Conservation (phyloP, 2,888 invertebrate species). For the Entomobrya multifasciata region DNA sequence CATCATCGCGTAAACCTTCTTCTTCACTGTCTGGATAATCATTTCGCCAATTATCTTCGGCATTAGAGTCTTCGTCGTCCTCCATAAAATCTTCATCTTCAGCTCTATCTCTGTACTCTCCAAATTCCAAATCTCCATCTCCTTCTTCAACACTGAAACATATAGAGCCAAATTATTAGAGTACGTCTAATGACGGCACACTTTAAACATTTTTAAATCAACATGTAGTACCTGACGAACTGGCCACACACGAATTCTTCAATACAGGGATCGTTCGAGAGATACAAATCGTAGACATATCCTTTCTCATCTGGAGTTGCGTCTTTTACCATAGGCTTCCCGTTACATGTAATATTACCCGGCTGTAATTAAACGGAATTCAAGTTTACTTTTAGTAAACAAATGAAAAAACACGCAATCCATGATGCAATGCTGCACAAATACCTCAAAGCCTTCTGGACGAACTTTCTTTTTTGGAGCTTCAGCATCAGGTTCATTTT, state of each 20-base stretch:
- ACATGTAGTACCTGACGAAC: constrained; percentile 66
- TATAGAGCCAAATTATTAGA: too few relatives aligned
- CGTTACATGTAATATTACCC: constrained; percentile 72
- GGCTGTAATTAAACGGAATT: constrained; percentile 8
- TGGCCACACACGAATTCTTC: constrained; percentile 46
- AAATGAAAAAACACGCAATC: constrained; percentile 9
- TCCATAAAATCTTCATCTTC: constrained; percentile 81
- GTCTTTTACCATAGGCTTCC: constrained; percentile 69
- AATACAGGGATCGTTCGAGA: constrained; percentile 54
- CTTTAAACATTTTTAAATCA: too few relatives aligned
- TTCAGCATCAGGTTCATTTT: constrained; percentile 3
- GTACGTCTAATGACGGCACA: too few relatives aligned
- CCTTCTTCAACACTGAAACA: constrained; percentile 62
- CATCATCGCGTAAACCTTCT: constrained; percentile 47
- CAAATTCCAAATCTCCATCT: constrained; percentile 61
- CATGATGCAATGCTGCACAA: not conserved
- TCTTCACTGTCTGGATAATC: constrained; percentile 88
- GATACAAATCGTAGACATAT: constrained; percentile 71
- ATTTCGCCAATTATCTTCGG: constrained; percentile 89
- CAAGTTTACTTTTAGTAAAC: constrained; percentile 9
- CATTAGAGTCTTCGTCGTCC: constrained; percentile 87
- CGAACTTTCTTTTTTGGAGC: constrained; percentile 4
- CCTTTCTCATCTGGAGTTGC: constrained; percentile 31
- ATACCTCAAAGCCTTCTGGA: constrained; percentile 64
- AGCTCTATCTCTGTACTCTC: constrained; percentile 33